phyloP scores from a whole-genome alignment of 2,888 invertebrate species.

The Mylabris sibirica region DNA sequence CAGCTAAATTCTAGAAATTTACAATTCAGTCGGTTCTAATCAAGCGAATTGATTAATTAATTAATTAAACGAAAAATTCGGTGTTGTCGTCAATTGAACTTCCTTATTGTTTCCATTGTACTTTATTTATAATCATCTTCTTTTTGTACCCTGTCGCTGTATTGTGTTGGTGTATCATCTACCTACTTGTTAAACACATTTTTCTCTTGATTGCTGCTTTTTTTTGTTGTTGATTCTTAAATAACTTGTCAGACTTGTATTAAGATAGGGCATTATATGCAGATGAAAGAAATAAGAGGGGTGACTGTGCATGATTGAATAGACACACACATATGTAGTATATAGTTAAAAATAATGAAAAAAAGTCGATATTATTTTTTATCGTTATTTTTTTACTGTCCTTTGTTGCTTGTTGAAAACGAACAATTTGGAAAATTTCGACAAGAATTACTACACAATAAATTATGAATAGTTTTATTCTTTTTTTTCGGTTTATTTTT shows the following conservation, averaged over 20 bases:
- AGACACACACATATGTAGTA: too few relatives aligned
- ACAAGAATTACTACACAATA: not conserved
- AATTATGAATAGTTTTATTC: not conserved
- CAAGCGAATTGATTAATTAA: too few relatives aligned
- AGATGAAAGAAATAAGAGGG: constrained; percentile 35
- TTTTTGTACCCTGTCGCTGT: too few relatives aligned
- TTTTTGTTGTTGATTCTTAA: not conserved
- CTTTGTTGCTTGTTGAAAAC: not conserved
- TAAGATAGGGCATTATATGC: constrained; percentile 36
- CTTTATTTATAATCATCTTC: too few relatives aligned
- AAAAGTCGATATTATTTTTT: not conserved
- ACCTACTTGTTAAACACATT: too few relatives aligned
- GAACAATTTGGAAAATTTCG: not conserved
- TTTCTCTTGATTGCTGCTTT: not conserved
- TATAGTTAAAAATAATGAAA: not conserved
- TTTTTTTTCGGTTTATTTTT: not conserved
- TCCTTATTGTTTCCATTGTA: too few relatives aligned
- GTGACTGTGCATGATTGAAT: constrained; percentile 32
- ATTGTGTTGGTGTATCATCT: too few relatives aligned
- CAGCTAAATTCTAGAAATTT: too few relatives aligned
- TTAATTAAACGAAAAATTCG: too few relatives aligned
- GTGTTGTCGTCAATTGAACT: too few relatives aligned
- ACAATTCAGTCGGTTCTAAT: too few relatives aligned
- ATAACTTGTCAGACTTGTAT: constrained; percentile 4
- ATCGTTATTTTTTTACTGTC: not conserved